These are phyloP conservation scores for Sceloporus tristichus DNA, from an alignment of 2,113 vertebrate species.

Conservation along the genomic window DNA sequence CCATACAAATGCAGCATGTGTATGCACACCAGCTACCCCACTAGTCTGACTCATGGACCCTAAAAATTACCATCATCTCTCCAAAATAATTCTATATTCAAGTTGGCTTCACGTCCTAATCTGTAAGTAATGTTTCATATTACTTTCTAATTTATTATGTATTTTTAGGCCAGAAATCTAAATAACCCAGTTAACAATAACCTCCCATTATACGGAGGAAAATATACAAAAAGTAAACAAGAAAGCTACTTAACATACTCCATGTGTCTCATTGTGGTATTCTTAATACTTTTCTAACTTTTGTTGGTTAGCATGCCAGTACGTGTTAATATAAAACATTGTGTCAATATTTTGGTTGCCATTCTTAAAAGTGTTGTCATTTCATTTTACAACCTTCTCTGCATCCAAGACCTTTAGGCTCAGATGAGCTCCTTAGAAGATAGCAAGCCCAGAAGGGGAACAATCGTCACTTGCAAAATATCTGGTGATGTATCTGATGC, in stretches of 20 bases:
- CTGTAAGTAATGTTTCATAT: background rate
- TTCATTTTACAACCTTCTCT: conserved; percentile 9
- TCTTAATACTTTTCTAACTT: conserved; percentile 16
- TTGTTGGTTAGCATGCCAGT: conserved; percentile 22
- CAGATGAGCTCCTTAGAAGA: conserved; percentile 26
- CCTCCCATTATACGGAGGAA: background rate
- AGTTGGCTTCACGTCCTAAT: background rate
- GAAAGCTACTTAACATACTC: conserved; percentile 6
- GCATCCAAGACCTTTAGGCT: conserved; percentile 12
- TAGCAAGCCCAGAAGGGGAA: conserved; percentile 23
- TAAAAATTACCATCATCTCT: background rate
- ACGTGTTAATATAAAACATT: background rate
- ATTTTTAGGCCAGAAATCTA: background rate
- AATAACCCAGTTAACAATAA: background rate
- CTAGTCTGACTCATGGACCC: background rate
- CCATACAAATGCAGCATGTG: background rate
- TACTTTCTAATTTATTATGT: background rate
- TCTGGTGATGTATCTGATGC: conserved; percentile 19
- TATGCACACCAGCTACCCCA: background rate
- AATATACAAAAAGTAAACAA: conserved; percentile 19
- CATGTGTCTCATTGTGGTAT: background rate
- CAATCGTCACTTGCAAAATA: conserved; percentile 7
- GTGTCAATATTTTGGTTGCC: conserved; percentile 36
- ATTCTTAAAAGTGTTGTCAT: conserved; percentile 21
- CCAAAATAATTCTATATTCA: background rate